These are phyloP conservation scores for Ennomos erosarius DNA, from an alignment of 2,888 invertebrate species.

Conservation along the genomic window DNA sequence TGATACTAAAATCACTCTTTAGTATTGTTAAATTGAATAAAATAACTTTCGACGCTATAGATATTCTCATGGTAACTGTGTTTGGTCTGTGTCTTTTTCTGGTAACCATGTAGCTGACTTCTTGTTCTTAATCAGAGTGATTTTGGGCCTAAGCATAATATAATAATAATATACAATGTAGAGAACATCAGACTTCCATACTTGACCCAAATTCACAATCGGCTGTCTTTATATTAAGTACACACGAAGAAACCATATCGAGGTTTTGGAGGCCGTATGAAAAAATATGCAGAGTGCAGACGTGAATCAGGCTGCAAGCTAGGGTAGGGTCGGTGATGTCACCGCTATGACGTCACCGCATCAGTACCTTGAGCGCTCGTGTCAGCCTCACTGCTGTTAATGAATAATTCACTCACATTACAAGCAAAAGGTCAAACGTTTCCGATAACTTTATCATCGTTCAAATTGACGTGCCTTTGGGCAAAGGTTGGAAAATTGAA, in stretches of 20 bases:
- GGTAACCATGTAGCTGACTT: too few relatives aligned
- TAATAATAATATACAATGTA: too few relatives aligned
- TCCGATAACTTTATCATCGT: conserved; percentile 19
- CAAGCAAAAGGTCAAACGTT: conserved; percentile 34
- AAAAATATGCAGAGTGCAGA: conserved; percentile 42
- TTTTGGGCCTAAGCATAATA: too few relatives aligned
- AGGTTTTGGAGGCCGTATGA: conserved; percentile 32
- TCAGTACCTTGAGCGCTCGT: conserved; percentile 38
- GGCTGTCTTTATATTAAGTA: conserved; percentile 13
- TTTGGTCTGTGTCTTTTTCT: too few relatives aligned
- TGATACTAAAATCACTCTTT: too few relatives aligned
- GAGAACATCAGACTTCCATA: background rate
- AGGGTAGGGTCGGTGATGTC: conserved; percentile 56
- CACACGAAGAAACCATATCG: conserved; percentile 16
- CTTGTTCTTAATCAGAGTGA: too few relatives aligned
- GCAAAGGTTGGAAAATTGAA: conserved; percentile 11
- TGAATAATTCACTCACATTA: conserved; percentile 36
- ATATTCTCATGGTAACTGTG: too few relatives aligned
- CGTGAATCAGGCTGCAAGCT: conserved; percentile 45
- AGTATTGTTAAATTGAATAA: too few relatives aligned
- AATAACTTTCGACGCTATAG: too few relatives aligned
- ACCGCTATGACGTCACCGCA: conserved; percentile 53
- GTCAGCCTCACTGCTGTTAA: conserved; percentile 40
- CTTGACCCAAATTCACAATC: conserved; percentile 10
- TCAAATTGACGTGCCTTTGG: conserved; percentile 8